Evolutionary conservation across 1,140 invertebrate species (phyloP).

Genomic region (Atopsyche davidsoni): DNA sequence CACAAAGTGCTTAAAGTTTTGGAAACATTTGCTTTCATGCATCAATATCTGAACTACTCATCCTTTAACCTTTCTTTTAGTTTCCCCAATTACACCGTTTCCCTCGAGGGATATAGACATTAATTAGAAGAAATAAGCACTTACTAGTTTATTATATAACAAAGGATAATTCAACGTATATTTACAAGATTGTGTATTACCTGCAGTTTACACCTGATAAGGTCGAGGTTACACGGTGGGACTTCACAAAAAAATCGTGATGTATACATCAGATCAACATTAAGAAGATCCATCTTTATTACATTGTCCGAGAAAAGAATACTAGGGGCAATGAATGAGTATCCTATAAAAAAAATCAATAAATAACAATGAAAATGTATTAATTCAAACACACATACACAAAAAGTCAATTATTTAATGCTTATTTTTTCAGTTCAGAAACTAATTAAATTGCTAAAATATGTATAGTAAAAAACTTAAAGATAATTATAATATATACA

Average conservation of each 20-base stretch:
- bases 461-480: conserved; percentile 2
- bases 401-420: conserved; percentile 5
- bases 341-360: conserved; percentile 58
- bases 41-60: too few species aligned
- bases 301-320: conserved; percentile 82
- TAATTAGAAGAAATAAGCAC: too few species aligned
- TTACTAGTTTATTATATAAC: too few species aligned
- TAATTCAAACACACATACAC: conserved; percentile 18
- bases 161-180: too few species aligned
- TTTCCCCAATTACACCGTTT: too few species aligned
- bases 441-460: neutral
- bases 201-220: conserved; percentile 24
- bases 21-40: too few species aligned
- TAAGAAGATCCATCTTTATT: conserved; percentile 66
- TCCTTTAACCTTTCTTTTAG: conserved; percentile 8
- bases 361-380: neutral
- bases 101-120: too few species aligned
- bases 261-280: conserved; percentile 29
- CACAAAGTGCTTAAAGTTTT: too few species aligned
- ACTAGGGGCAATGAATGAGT: conserved; percentile 93
- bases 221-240: conserved; percentile 38
- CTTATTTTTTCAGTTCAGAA: neutral
- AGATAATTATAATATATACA: neutral
- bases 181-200: too few species aligned
- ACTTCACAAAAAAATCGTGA: conserved; percentile 35